Evolutionary conservation across 2,797 vertebrate species (phyloP).

Genomic region (Chrysocyon brachyurus): DNA sequence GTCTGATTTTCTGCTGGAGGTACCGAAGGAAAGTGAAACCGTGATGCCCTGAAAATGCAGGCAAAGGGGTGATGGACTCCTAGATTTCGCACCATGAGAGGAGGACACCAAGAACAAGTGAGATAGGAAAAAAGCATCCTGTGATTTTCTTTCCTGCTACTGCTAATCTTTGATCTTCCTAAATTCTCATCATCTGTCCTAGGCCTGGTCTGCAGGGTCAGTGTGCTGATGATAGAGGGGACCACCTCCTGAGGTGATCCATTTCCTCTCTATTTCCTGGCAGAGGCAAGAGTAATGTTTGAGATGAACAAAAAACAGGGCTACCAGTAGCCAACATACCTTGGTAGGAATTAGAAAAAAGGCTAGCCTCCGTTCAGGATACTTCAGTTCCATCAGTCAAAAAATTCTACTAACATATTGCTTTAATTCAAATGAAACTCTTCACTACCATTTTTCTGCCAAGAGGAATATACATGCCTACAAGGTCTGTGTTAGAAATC

Average conservation of each 20-base stretch:
- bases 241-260: background rate
- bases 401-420: background rate
- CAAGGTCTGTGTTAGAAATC: background rate
- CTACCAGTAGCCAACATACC: background rate
- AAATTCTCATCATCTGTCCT: background rate
- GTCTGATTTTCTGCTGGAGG: background rate
- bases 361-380: background rate
- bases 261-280: background rate
- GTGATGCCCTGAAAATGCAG: background rate
- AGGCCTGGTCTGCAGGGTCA: background rate
- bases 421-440: background rate
- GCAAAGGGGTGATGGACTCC: background rate
- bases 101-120: background rate
- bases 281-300: background rate
- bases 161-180: background rate
- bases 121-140: background rate
- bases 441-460: background rate
- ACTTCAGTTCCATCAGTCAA: background rate
- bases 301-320: background rate
- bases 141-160: background rate
- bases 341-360: slow-evolving; percentile 18
- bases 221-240: background rate
- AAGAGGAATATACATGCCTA: background rate
- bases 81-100: background rate
- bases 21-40: background rate